phyloP scores from a whole-genome alignment of 2,797 vertebrate species.

The Alauda arvensis region DNA sequence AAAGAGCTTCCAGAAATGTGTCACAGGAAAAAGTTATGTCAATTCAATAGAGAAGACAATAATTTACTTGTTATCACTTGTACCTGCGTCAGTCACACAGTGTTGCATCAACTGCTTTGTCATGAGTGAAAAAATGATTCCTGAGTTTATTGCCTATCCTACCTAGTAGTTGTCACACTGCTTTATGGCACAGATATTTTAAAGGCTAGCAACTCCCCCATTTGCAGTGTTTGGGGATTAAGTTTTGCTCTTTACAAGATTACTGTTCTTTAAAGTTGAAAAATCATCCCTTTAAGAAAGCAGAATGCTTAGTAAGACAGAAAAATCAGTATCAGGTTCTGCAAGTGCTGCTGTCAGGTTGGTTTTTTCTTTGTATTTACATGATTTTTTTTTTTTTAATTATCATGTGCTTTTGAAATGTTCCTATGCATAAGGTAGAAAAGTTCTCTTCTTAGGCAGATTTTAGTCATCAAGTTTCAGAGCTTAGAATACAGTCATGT shows the following conservation, averaged over 20 bases:
- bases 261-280: background rate
- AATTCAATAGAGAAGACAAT: background rate
- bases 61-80: background rate
- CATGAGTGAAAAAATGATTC: background rate
- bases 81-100: background rate
- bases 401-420: background rate
- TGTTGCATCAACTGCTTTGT: background rate
- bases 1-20: background rate
- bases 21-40: background rate
- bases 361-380: background rate
- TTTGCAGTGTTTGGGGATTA: background rate
- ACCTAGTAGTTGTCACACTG: background rate
- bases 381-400: background rate
- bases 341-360: background rate
- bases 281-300: background rate
- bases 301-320: background rate
- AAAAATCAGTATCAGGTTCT: background rate
- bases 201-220: background rate
- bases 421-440: background rate
- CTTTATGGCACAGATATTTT: background rate
- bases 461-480: background rate
- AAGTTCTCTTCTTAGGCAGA: background rate
- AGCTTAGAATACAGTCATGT: background rate
- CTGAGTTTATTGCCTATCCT: background rate
- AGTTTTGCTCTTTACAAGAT: background rate